phyloP scores from a whole-genome alignment of 2,888 invertebrate genomes.

The Lithodes maja region DNA sequence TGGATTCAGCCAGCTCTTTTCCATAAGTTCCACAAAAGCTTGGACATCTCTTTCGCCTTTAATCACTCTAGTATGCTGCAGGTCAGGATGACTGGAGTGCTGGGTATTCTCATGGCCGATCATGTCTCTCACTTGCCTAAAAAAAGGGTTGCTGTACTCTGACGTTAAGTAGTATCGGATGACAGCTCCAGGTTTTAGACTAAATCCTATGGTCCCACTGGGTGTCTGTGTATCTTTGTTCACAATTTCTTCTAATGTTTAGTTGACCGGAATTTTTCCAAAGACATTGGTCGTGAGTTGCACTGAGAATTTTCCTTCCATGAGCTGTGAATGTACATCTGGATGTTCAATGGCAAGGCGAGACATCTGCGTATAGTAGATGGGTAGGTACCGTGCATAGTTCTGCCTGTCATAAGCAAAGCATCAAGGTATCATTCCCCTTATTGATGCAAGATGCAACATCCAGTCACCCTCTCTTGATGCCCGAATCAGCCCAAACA shows the following conservation, averaged over 20 bases:
- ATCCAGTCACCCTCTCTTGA: constrained; percentile 36
- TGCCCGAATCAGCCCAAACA: constrained; percentile 11
- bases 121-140: constrained; percentile 20
- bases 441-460: constrained; percentile 9
- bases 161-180: background rate
- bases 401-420: constrained; percentile 26
- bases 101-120: background rate
- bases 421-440: constrained; percentile 18
- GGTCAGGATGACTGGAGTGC: constrained; percentile 20
- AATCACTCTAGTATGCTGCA: constrained; percentile 26
- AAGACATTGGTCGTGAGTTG: background rate
- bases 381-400: constrained; percentile 16
- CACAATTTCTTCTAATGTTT: constrained; percentile 12
- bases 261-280: background rate
- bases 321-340: background rate
- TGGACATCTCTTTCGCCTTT: constrained; percentile 37
- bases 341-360: background rate
- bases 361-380: background rate
- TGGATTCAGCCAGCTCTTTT: constrained; percentile 25
- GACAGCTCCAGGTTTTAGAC: constrained; percentile 19
- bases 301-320: too few species aligned
- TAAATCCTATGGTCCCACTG: constrained; percentile 16
- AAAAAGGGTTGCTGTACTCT: constrained; percentile 7
- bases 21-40: constrained; percentile 23
- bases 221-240: constrained; percentile 30